Evolutionary conservation across 1,140 invertebrate genomes (phyloP).

Genomic region (Colletes gigas): DNA sequence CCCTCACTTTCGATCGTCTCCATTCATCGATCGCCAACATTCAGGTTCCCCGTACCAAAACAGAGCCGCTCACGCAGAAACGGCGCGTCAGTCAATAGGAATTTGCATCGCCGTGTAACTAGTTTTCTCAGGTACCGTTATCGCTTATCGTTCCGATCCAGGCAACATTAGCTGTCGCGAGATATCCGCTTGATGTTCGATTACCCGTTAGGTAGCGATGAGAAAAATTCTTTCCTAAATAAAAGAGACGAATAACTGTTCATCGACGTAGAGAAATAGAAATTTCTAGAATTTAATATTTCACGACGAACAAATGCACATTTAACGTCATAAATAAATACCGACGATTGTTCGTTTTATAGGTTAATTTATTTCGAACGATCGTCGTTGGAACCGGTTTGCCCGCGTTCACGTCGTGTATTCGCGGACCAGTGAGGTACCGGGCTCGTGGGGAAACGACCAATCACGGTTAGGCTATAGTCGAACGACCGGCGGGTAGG

Average conservation of each 20-base stretch:
- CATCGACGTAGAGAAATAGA: too few species aligned
- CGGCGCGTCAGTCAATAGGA: neutral
- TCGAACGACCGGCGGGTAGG: slow-evolving; percentile 44
- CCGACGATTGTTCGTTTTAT: too few species aligned
- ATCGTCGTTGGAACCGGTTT: neutral
- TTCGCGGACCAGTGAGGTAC: slow-evolving; percentile 30
- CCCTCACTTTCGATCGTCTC: neutral
- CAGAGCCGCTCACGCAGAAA: too few species aligned
- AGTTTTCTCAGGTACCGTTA: slow-evolving; percentile 21
- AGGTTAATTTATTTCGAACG: too few species aligned
- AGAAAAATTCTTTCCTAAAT: too few species aligned
- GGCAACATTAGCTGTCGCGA: neutral
- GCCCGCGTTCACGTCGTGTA: slow-evolving; percentile 6
- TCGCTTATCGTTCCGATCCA: neutral
- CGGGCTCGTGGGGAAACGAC: slow-evolving; percentile 4
- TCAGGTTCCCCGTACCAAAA: neutral
- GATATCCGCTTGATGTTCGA: neutral
- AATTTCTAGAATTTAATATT: too few species aligned
- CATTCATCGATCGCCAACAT: neutral
- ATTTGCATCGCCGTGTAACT: neutral
- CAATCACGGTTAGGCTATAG: slow-evolving; percentile 42
- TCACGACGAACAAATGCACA: too few species aligned
- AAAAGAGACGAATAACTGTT: too few species aligned
- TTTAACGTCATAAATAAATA: too few species aligned
- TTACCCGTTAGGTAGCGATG: neutral